Percentiles rank a stretch among this genome's conserved stretches.
Evolutionary conservation across 2,113 vertebrate species (phyloP).

Genomic region (Oceanites oceanicus): DNA sequence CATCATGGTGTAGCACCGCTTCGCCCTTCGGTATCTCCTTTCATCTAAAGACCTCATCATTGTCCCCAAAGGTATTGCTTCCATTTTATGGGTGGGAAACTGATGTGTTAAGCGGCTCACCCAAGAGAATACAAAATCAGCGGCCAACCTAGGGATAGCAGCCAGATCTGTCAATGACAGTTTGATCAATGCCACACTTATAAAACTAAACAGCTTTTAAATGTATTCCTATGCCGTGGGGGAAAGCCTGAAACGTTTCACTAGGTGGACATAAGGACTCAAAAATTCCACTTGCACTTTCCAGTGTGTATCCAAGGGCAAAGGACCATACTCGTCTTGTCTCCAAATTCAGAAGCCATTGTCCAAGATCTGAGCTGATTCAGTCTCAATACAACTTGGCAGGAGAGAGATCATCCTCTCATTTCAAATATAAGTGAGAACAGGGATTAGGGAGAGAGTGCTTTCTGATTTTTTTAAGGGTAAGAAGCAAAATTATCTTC

Average conservation of each 20-base stretch:
- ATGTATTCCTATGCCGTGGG: neutral
- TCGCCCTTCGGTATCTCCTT: neutral
- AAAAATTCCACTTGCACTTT: neutral
- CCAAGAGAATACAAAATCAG: neutral
- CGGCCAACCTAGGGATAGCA: neutral
- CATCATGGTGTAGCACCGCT: neutral
- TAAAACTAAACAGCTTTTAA: neutral
- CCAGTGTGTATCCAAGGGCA: accelerated
- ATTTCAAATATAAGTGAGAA: neutral
- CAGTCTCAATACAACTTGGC: neutral
- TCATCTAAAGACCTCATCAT: accelerated
- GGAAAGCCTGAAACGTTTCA: neutral
- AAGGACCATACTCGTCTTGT: neutral
- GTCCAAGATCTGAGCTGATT: neutral
- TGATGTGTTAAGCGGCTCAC: neutral
- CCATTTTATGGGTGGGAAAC: neutral
- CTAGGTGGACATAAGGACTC: neutral
- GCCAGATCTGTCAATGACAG: neutral
- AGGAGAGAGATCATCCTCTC: neutral
- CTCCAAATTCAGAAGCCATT: neutral
- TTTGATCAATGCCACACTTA: neutral
- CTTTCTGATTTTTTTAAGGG: neutral
- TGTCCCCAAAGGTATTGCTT: neutral
- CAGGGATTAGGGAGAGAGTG: accelerated
- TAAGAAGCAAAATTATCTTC: neutral